Base-by-base conservation (phyloP, 2,888 invertebrate species). In the Rhagophthalmus giganteus region DNA sequence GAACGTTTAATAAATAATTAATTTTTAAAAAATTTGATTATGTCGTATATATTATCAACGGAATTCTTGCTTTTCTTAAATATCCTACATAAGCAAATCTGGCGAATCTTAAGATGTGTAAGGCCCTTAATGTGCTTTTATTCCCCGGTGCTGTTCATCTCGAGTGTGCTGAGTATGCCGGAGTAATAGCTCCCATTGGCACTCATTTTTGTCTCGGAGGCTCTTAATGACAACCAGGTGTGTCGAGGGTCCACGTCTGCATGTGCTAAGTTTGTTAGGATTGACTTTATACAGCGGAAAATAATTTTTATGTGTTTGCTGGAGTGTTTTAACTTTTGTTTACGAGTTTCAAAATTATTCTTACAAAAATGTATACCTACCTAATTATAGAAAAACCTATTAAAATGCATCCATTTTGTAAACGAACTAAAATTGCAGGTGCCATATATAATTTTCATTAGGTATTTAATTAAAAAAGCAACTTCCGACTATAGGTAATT, bases 191-290 rank as follows among this genome's bases (percentile, higher is more conserved):
- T 48, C 46, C 38, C 37, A 46, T 40, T 40, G 41, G 46, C 47
- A 51, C 46, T 55, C 41, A 46, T 46, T 47, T 45, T 51, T 55
- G 39, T 46, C 45, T 38, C 47, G 30, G 20, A 37, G 39, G 41
- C 46, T 32, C 39, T 55, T 47, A 46, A 55, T 42, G 46, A 52
- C 46, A 34, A 41, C 46, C 51, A 55, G 55, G 55, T 54, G 54
- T 51, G 26, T 42, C 31, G 27, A 30, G 42, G 35, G 26, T 45
- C 15, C 39, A 40, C 25, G 38, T 34, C 26, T 32, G 31, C 31
- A 42, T 35, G 13, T 25, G 30, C 33, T 35, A n/a, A n/a, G n/a
- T n/a, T n/a, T n/a, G n/a, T n/a, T n/a, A n/a, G n/a, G n/a, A n/a
- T n/a, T n/a, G n/a, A 24, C 24, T 16, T 11, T 16, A 16, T 20